These are phyloP conservation scores for Bedellia somnulentella DNA, from an alignment of 2,888 invertebrate species.

Conservation along the genomic window DNA sequence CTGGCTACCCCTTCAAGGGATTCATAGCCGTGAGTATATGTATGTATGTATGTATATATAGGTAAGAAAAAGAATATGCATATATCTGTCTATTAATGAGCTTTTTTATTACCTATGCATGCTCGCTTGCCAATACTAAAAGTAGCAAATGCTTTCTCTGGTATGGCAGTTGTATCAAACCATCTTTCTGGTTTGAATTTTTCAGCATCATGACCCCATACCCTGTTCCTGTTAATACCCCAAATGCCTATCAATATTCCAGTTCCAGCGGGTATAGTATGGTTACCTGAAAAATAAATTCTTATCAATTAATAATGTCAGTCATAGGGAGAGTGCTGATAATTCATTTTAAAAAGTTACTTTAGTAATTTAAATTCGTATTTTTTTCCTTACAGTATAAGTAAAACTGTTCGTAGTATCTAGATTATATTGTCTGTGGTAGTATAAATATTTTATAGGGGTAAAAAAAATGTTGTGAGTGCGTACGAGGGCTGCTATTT, in stretches of 20 bases:
- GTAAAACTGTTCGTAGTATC: too few relatives aligned
- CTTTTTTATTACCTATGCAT: slow-evolving; percentile 15
- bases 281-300: slow-evolving; percentile 1
- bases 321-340: too few relatives aligned
- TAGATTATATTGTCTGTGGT: too few relatives aligned
- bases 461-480: too few relatives aligned
- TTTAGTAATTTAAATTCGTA: too few relatives aligned
- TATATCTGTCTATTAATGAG: background rate
- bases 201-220: slow-evolving; percentile 19
- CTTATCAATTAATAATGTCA: too few relatives aligned
- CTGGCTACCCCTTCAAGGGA: too few relatives aligned
- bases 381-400: too few relatives aligned
- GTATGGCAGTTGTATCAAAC: slow-evolving; percentile 14
- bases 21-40: too few relatives aligned
- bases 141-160: slow-evolving; percentile 13
- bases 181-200: slow-evolving; percentile 21
- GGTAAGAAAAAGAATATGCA: background rate
- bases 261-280: slow-evolving; percentile 12
- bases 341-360: too few relatives aligned
- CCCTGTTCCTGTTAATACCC: slow-evolving; percentile 18
- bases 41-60: background rate
- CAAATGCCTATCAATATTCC: slow-evolving; percentile 16
- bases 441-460: too few relatives aligned
- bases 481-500: too few relatives aligned
- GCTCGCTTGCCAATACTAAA: slow-evolving; percentile 18